These are phyloP conservation scores for Glossosoma conforme DNA, from an alignment of 1,140 invertebrate species.

Conservation along the genomic window DNA sequence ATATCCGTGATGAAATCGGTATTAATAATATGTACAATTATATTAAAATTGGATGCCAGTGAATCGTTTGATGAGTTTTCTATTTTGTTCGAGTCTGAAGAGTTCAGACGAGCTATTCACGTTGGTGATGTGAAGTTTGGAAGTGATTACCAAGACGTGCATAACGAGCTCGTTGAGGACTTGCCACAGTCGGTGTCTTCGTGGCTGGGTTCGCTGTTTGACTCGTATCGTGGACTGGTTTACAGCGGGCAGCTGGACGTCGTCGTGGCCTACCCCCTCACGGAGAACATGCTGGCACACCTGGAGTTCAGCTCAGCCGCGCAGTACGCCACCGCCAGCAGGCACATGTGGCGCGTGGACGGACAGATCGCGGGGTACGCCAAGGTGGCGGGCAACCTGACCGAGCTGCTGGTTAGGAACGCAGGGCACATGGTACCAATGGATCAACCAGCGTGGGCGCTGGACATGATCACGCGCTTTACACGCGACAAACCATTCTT, in stretches of 20 bases:
- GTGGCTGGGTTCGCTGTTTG: conserved; percentile 66
- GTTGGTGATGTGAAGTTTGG: conserved; percentile 74
- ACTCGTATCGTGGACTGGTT: conserved; percentile 63
- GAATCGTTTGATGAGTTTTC: too few relatives aligned
- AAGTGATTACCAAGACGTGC: conserved; percentile 54
- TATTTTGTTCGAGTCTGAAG: conserved; percentile 55
- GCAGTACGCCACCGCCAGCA: conserved; percentile 59
- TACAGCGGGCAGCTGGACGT: conserved; percentile 85
- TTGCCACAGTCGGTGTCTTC: conserved; percentile 77
- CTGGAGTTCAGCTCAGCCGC: conserved; percentile 63
- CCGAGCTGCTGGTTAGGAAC: conserved; percentile 74
- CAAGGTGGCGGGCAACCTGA: conserved; percentile 65
- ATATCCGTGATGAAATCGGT: too few relatives aligned
- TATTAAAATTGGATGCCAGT: too few relatives aligned
- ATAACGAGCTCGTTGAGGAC: conserved; percentile 66
- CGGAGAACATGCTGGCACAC: conserved; percentile 64
- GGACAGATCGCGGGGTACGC: conserved; percentile 72
- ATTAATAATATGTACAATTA: too few relatives aligned
- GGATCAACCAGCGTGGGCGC: conserved; percentile 74
- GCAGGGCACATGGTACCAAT: conserved; percentile 81
- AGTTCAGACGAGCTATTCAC: conserved; percentile 68
- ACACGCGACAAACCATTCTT: conserved; percentile 56
- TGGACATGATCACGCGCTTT: conserved; percentile 73
- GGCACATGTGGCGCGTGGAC: conserved; percentile 65
- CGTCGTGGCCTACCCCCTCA: conserved; percentile 75